These are phyloP conservation scores for Otolemur garnettii DNA, from an alignment of 2,113 vertebrate genomes.

Conservation along the genomic window DNA sequence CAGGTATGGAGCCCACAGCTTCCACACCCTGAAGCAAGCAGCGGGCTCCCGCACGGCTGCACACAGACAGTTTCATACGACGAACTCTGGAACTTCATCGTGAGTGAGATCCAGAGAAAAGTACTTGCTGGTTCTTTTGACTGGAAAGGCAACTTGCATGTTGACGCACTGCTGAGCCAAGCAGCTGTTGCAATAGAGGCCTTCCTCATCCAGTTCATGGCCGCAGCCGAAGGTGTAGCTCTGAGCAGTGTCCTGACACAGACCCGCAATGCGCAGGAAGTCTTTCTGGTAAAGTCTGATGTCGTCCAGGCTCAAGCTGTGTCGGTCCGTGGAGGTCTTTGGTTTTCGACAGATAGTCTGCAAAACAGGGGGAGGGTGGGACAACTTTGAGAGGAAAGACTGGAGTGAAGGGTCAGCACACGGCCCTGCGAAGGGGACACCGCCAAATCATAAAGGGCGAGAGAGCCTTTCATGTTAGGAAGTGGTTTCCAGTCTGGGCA, in stretches of 20 bases:
- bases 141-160: slow-evolving; percentile 92
- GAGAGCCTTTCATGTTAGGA: not conserved
- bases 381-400: not conserved
- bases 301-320: slow-evolving; percentile 98
- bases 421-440: not conserved
- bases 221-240: slow-evolving; percentile 98
- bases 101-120: slow-evolving; percentile 97
- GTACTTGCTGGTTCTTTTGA: slow-evolving; percentile 99
- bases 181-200: slow-evolving; percentile 91
- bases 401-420: not conserved
- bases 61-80: slow-evolving; percentile 89
- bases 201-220: slow-evolving; percentile 92
- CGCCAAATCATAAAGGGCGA: not conserved
- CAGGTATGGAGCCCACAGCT: slow-evolving; percentile 25
- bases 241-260: slow-evolving; percentile 98
- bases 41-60: slow-evolving; percentile 32
- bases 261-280: slow-evolving; percentile 94
- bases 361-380: slow-evolving; percentile 58
- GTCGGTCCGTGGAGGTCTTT: slow-evolving; percentile 95
- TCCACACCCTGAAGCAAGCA: slow-evolving; percentile 8
- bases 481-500: not conserved
- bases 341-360: slow-evolving; percentile 93
- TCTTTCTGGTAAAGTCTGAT: slow-evolving; percentile 97
- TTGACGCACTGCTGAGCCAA: slow-evolving; percentile 93
- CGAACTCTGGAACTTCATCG: slow-evolving; percentile 97